Percentiles rank a stretch among this genome's conserved stretches.
Evolutionary conservation across 2,888 invertebrate genomes (phyloP).

Genomic region (Stramonita haemastoma): DNA sequence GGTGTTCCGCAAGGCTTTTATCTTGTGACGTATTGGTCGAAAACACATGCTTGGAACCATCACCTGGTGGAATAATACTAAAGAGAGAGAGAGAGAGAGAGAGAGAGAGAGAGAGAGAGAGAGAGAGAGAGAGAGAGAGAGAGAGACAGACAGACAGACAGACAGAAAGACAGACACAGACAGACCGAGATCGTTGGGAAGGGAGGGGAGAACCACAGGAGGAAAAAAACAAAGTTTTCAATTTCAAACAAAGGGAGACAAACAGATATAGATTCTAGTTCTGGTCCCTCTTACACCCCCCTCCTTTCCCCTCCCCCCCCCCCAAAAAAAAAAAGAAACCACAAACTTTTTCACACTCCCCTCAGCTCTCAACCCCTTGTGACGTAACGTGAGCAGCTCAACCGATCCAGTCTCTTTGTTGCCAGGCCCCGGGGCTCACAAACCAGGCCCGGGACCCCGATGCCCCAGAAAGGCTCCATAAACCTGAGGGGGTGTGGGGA

Average conservation of each 20-base stretch:
- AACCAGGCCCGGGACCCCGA: neutral
- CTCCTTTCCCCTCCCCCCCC: neutral
- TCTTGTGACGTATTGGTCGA: no score
- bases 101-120: conserved; percentile 16
- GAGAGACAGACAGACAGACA: neutral
- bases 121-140: conserved; percentile 15
- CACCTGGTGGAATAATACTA: neutral
- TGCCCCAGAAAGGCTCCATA: neutral
- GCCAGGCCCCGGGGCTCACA: neutral
- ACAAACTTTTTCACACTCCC: neutral
- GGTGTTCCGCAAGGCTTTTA: no score
- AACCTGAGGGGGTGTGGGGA: neutral
- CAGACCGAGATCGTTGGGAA: no score
- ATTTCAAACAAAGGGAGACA: no score
- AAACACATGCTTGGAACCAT: no score
- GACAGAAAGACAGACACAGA: no score
- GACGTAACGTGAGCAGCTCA: conserved; percentile 9
- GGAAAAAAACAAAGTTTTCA: no score
- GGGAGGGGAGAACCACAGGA: no score
- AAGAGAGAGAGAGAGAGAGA: neutral
- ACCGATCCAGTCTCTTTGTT: neutral
- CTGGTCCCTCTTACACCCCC: neutral
- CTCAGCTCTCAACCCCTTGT: neutral
- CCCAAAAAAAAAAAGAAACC: neutral
- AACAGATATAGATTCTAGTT: no score